Base-by-base conservation (phyloP, 2,113 vertebrate genomes). In the Neotoma lepida region DNA sequence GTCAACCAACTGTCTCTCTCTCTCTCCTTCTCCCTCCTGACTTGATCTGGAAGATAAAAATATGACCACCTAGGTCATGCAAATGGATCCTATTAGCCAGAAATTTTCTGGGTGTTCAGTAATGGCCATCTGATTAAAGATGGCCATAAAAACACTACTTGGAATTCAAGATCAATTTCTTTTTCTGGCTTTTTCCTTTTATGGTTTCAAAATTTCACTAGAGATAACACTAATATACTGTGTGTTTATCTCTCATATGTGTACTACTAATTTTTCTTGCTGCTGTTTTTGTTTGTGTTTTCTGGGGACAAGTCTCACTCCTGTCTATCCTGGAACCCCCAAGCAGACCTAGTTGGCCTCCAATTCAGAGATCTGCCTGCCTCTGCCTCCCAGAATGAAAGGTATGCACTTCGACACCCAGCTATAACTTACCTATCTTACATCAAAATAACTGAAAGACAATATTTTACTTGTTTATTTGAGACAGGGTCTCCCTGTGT, bases 131-230 rank as follows among this genome's bases (percentile, higher is more conserved):
- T 63, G 68, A 89, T 63, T 86, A 76, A 86, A 96, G 46, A 86
- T 58, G 58, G 54, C 18, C 63, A 90, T 86, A 73, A 91, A 91
- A 89, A 76, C 63, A 96, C 80, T 92, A 91, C 28, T 91, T 92
- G n/a, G n/a, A 90, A 41, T 46, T 94, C 33, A 74, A 96, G 39
- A 86, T 93, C 84, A 90, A 92, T 80, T 91, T 94, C 86, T 39
- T 39, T 80, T 93, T 89, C 41, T 13, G 4, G 84, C 92, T 96
- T 88, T 56, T 71, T 96, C 76, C 30, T 96, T 74, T 95, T 91
- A 87, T 54, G 73, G 44, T 64, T 95, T 94, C 14, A 56, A 76
- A 96, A 95, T 24, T 54, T 84, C 68, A 91, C 73, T 85, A 91
- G 88, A 86, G 54, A 87, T 66, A 84, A 14, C 6, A 91, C 41